A percentile compares a stretch with the other conserved stretches of the same genome.
Conservation (phyloP, 2,113 vertebrate species). For the Clarias batrachus region DNA sequence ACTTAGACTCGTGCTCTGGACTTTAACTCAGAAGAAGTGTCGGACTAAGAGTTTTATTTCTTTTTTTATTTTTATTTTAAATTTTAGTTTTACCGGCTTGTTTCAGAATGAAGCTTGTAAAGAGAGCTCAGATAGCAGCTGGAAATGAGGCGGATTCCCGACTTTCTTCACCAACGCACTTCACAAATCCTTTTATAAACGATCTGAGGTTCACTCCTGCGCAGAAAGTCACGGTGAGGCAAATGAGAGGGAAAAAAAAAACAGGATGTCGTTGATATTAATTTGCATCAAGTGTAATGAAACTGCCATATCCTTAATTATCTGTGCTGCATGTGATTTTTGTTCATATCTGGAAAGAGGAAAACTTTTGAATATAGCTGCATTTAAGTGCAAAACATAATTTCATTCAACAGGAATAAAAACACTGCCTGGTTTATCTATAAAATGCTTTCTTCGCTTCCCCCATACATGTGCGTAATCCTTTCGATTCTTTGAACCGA, state of each 20-base stretch:
- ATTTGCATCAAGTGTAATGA: not conserved
- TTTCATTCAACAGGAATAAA: not conserved
- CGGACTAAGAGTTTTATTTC: not conserved
- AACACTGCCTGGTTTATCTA: not conserved
- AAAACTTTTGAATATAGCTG: not conserved
- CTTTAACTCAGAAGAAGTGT: not conserved
- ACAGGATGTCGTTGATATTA: not conserved
- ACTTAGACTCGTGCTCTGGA: not conserved
- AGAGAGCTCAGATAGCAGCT: constrained; percentile 60
- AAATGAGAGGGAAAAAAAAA: no score
- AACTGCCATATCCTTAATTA: not conserved
- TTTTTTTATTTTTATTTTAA: not conserved
- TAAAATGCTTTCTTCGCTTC: not conserved
- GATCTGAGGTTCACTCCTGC: constrained; percentile 74
- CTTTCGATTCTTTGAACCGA: not conserved
- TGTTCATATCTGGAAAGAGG: not conserved
- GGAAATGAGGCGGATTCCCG: constrained; percentile 62
- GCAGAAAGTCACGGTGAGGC: constrained; percentile 82
- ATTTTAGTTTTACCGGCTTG: not conserved
- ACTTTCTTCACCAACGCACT: constrained; percentile 65
- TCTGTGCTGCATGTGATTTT: not conserved
- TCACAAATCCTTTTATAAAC: constrained; percentile 83
- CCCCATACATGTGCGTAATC: not conserved
- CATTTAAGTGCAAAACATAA: not conserved
- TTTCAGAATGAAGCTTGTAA: constrained; percentile 72